phyloP scores from a whole-genome alignment of 2,888 invertebrate species.

The Teleogryllus oceanicus region DNA sequence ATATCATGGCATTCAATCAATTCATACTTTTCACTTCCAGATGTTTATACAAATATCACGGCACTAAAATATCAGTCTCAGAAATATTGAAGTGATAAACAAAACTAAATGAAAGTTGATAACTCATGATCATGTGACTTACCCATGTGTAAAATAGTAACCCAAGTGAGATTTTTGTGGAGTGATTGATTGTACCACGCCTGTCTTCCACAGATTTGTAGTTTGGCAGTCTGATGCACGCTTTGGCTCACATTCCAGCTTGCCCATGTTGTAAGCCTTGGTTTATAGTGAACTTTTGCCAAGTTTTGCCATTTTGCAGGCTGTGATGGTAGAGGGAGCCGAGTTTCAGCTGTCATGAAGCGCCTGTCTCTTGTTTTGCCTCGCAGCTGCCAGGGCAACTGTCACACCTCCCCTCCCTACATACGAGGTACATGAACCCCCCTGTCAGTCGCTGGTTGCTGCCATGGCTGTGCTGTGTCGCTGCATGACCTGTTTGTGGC shows the following conservation, averaged over 20 bases:
- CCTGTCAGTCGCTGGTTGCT: conserved; percentile 5
- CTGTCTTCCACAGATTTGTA: conserved; percentile 1
- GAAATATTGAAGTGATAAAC: too few relatives aligned
- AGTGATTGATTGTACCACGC: not conserved
- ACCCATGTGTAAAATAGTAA: not conserved
- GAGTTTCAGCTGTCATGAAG: conserved; percentile 50
- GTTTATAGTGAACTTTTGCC: conserved; percentile 32
- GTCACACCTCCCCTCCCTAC: conserved; percentile 66
- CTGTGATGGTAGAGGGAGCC: conserved; percentile 46
- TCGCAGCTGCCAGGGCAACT: conserved; percentile 68
- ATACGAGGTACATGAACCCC: conserved; percentile 61
- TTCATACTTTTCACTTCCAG: too few relatives aligned
- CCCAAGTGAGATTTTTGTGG: not conserved
- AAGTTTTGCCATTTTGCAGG: conserved; percentile 46
- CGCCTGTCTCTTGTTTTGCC: conserved; percentile 62
- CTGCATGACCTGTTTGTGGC: conserved; percentile 22
- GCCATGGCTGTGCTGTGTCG: conserved; percentile 3
- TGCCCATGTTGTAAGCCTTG: not conserved
- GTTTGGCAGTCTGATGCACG: conserved; percentile 8
- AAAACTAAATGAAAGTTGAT: too few relatives aligned
- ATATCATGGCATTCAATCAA: too few relatives aligned
- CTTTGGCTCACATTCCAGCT: not conserved
- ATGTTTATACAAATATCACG: too few relatives aligned
- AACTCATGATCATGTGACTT: not conserved
- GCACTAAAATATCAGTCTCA: too few relatives aligned